Base-by-base conservation (phyloP, 2,113 vertebrate species). In the Nyctereutes procyonoides region DNA sequence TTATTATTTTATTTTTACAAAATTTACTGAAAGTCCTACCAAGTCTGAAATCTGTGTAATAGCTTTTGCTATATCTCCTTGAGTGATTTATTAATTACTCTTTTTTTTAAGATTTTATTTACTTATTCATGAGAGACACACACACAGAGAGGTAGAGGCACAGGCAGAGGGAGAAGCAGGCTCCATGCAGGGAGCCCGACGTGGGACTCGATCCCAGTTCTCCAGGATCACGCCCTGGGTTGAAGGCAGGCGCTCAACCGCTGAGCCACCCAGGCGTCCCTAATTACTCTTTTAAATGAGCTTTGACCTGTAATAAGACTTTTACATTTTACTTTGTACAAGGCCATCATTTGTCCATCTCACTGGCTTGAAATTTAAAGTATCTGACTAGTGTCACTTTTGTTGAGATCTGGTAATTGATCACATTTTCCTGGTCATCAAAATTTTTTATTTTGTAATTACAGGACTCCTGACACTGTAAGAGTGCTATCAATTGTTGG, bases 251-350 rank as follows among this genome's bases (percentile, higher is more conserved):
- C 43, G 1, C 43, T 43, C 43, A 43, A 43, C 43, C 43, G 0
- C 43, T 43, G 43, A 43, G 43, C 43, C 43, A 43, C 43, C 43
- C 43, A 43, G 43, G 43, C 1, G 7, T 43, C 43, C 7, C 43
- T 30, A 82, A 53, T 38, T 73, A 83, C 73, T 63, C 20, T 73
- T 87, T 73, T 38, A 81, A 95, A 81, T 63, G 62, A 62, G 8
- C 60, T 88, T 74, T 94, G 9, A 10, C 55, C 14, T 63, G 32
- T 35, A 19, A 63, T 51, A 14, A 77, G 69, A 77, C 26, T 19
- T 92, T 91, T 43, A 28, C 62, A 56, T 94, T 97, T 95, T 63
- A 80, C 92, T 94, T 91, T 94, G 28, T 58, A 58, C 0, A 48
- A 19, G 48, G 16, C 0, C 30, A 84, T 69, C 65, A 76, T 63